Evolutionary conservation across 2,797 vertebrate species (phyloP), one percentile per base, ranked within the genome.

Genomic region (Tympanoctomys barrerae): DNA sequence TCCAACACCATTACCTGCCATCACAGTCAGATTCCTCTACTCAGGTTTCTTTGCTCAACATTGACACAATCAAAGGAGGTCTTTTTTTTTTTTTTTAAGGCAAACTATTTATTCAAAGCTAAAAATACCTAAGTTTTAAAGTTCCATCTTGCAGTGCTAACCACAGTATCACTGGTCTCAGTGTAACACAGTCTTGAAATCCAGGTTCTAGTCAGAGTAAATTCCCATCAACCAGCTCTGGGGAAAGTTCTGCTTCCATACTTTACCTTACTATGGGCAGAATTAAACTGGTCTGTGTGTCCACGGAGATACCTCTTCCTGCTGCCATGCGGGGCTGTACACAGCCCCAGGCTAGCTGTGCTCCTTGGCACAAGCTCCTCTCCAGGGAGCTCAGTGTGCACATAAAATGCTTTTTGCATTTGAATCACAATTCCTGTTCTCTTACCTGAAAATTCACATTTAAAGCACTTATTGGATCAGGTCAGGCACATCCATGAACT

Each of bases 271-370:
- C 86, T 33, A 49, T 42, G 36, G 14, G 24, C 7, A 86, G 46
- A 52, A 84, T 61, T 42, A 88, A n/a, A 7, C 78, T 83, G 6
- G 21, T 64, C 14, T 21, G 9, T 24, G 6, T 80, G n/a, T n/a
- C 52, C 19, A 46, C 0, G 49, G 42, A 86, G 10, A 18, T 14
- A 0, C 19, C 2, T 57, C 75, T 94, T 22, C 21, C 66, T 24
- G 26, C 14, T 33, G n/a, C 31, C 31, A 71, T 5, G 11, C 0
- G 70, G 18, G 26, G 22, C 16, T 59, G 2, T 1, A 24, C 4
- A 7, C 2, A 28, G 73, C 7, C 0, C 21, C 21, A 54, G 26
- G 2, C 8, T 59, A 16, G 2, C 8, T 26, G n/a, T 1, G 54
- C 66, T 21, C 6, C 14, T 90, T 54, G 24, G 6, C 18, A 5